Conservation (phyloP, 2,113 vertebrate species). For the Pogona vitticeps region DNA sequence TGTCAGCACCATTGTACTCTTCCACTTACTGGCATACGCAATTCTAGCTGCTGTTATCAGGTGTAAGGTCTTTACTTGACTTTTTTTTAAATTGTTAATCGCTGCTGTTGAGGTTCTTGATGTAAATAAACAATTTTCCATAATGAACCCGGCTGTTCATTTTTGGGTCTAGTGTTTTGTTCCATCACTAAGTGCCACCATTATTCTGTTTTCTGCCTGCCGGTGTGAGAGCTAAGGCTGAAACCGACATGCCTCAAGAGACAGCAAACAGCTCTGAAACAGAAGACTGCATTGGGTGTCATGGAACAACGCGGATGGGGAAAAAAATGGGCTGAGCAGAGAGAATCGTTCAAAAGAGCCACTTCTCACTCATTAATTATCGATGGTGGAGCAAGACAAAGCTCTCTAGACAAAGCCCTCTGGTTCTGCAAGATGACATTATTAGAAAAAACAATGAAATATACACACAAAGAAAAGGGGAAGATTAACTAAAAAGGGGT, state of each 20-base stretch:
- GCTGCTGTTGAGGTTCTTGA: no score
- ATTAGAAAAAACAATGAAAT: not conserved
- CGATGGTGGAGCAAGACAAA: not conserved
- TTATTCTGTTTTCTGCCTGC: not conserved
- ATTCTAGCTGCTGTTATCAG: no score
- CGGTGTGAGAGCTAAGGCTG: not conserved
- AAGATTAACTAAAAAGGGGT: not conserved
- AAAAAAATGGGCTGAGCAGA: not conserved
- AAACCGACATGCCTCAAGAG: not conserved
- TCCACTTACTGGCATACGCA: no score
- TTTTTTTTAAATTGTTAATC: no score
- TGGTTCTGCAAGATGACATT: not conserved
- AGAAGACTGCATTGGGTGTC: not conserved
- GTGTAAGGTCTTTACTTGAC: no score
- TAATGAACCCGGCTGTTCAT: not conserved
- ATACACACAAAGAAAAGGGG: not conserved
- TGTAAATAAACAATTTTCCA: not conserved
- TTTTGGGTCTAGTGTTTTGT: not conserved
- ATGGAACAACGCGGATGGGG: not conserved
- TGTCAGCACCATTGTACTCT: no score
- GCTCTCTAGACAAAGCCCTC: no score
- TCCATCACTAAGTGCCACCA: not conserved
- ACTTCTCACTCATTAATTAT: constrained; percentile 6
- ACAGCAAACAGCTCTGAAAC: not conserved
- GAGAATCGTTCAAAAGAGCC: not conserved